A percentile compares a stretch with the other conserved stretches of the same genome.
These are phyloP conservation scores for Peromyscus eremicus DNA, from an alignment of 2,797 vertebrate genomes.

Conservation along the genomic window DNA sequence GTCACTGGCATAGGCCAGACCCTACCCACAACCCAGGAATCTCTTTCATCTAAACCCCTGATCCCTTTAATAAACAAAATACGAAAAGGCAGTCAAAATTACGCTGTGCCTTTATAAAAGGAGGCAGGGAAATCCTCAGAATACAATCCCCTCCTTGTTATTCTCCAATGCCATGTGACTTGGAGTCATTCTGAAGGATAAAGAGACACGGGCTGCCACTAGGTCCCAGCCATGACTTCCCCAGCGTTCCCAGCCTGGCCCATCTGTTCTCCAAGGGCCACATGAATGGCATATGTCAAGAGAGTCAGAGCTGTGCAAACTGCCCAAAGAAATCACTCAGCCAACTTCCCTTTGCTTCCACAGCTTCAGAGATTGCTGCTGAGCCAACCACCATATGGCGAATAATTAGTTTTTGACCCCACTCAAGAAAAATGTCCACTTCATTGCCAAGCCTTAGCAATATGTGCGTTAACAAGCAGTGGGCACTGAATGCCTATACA, in stretches of 20 bases:
- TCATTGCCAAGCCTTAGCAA: slow-evolving; percentile 90
- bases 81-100: slow-evolving; percentile 92
- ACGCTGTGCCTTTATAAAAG: slow-evolving; percentile 90
- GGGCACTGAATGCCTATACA: slow-evolving; percentile 94
- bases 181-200: slow-evolving; percentile 94
- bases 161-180: slow-evolving; percentile 92
- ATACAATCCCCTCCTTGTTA: slow-evolving; percentile 96
- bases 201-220: slow-evolving; percentile 91
- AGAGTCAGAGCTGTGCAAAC: slow-evolving; percentile 93
- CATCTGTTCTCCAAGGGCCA: slow-evolving; percentile 95
- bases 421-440: slow-evolving; percentile 92
- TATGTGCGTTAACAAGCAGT: slow-evolving; percentile 90
- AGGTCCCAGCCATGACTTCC: slow-evolving; percentile 94
- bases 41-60: slow-evolving; percentile 92
- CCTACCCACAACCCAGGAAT: slow-evolving; percentile 91
- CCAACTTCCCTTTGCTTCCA: slow-evolving; percentile 90
- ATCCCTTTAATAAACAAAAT: slow-evolving; percentile 94
- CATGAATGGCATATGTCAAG: slow-evolving; percentile 98
- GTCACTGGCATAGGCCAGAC: slow-evolving; percentile 88
- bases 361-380: slow-evolving; percentile 92
- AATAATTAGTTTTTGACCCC: slow-evolving; percentile 98
- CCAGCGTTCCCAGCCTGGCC: slow-evolving; percentile 94
- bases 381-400: slow-evolving; percentile 96
- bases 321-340: slow-evolving; percentile 90
- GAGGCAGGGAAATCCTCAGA: slow-evolving; percentile 90